These are phyloP conservation scores for Leptura quadrifasciata DNA, from an alignment of 2,888 invertebrate genomes.

Conservation along the genomic window DNA sequence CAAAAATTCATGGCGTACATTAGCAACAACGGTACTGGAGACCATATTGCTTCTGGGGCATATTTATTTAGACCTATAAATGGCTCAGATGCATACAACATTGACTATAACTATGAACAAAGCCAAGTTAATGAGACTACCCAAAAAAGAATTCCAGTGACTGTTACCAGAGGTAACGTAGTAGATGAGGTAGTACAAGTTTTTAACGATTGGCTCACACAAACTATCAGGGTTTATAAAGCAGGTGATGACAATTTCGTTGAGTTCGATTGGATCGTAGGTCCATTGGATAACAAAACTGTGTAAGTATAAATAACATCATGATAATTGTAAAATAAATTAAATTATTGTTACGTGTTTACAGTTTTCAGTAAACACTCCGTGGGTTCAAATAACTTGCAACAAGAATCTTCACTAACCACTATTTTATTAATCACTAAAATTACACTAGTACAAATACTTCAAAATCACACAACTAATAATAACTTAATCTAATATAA, in stretches of 20 bases:
- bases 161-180: constrained; percentile 22
- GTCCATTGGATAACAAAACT: constrained; percentile 73
- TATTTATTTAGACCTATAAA: constrained; percentile 86
- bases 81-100: constrained; percentile 40
- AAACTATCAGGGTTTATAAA: constrained; percentile 81
- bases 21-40: constrained; percentile 78
- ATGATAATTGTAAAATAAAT: background rate
- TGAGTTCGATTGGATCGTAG: constrained; percentile 85
- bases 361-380: no score
- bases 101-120: constrained; percentile 37
- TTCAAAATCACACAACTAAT: no score
- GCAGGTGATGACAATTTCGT: constrained; percentile 74
- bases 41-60: constrained; percentile 89
- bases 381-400: no score
- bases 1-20: constrained; percentile 85
- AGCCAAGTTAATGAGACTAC: constrained; percentile 19
- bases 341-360: no score
- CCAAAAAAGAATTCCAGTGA: background rate
- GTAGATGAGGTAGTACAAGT: constrained; percentile 76
- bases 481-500: no score
- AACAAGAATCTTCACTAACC: no score
- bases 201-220: constrained; percentile 82
- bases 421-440: no score
- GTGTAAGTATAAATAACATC: constrained; percentile 27
- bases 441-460: no score